A percentile compares a stretch with the other conserved stretches of the same genome.
phyloP scores from a whole-genome alignment of 2,113 vertebrate genomes.

The Corvus moneduloides region DNA sequence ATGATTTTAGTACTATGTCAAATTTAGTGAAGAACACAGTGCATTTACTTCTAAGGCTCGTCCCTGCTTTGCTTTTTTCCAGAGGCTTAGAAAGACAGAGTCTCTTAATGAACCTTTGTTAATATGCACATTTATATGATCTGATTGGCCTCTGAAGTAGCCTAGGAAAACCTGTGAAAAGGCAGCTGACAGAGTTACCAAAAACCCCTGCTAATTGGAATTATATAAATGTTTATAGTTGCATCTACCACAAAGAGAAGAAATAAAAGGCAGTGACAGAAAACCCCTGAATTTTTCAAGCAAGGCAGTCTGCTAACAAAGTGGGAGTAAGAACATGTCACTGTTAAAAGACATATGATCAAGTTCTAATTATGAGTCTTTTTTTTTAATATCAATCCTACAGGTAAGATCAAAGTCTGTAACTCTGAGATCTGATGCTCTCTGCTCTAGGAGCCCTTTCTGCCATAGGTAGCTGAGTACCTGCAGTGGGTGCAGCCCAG shows the following conservation, averaged over 20 bases:
- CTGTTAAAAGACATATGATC: background rate
- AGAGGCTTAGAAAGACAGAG: slow-evolving; percentile 29
- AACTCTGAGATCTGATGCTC: background rate
- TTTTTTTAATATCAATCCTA: background rate
- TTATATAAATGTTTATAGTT: slow-evolving; percentile 36
- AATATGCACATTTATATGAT: slow-evolving; percentile 60
- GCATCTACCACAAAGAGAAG: background rate
- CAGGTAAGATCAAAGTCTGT: background rate
- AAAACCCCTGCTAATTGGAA: background rate
- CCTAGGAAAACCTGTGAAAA: slow-evolving; percentile 34
- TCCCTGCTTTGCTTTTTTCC: slow-evolving; percentile 22
- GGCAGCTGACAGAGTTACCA: background rate
- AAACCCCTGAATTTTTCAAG: background rate
- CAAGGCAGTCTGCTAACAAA: background rate
- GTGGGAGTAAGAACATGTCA: background rate
- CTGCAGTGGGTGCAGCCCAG: background rate
- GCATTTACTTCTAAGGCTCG: background rate
- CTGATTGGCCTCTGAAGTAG: slow-evolving; percentile 43
- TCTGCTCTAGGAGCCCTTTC: background rate
- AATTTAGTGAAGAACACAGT: background rate
- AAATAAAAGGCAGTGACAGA: background rate
- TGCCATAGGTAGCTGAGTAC: background rate
- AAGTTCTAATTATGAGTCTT: background rate
- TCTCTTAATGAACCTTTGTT: slow-evolving; percentile 52
- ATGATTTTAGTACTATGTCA: background rate